Evolutionary conservation across 2,888 invertebrate species (phyloP), one percentile per base, ranked within the genome.

Genomic region (Lasioglossum malachurum): DNA sequence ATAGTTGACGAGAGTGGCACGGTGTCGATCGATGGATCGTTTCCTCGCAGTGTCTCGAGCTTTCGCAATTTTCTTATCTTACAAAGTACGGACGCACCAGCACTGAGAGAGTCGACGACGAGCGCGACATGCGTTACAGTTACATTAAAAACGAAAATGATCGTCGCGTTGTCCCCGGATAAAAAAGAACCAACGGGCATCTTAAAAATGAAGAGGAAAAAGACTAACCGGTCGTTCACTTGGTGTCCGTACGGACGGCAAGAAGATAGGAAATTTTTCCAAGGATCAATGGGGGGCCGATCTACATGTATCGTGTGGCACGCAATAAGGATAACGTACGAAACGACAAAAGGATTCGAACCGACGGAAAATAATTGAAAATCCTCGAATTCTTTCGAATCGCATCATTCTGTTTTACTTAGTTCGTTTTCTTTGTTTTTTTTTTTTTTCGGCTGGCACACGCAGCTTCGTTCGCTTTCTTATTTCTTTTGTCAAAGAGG

Each of bases 251-350:
- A 72, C 77, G 86, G 86, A 82, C 86, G 82, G 80, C 75, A 76
- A 73, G 53, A 74, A 69, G 77, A 60, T 85, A 78, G 69, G 82
- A 80, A 78, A 78, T 74, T 53, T 69, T 87, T 79, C 75, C 75
- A 86, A 86, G 86, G 86, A 86, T 86, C 80, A 83, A 79, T 74
- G 64, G 71, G 23, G 87, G 71, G 87, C 82, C 82, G 85, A 88
- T 80, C 84, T 85, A 82, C 41, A 12, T 57, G 4, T n/a, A 57
- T 57, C 57, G 57, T 12, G 57, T 12, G n/a, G 57, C 57, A 57
- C 35, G 75, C 80, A 76, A 35, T 44, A 71, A 60, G 53, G 72
- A 60, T 23, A 71, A 71, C 23, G 35, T 23, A 38, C 69, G 38
- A 69, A 38, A 69, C 35, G 69, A 64, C 77, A 38, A 41, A 84